Evolutionary conservation across 2,113 vertebrate species (phyloP).

Genomic region (Caloenas nicobarica): DNA sequence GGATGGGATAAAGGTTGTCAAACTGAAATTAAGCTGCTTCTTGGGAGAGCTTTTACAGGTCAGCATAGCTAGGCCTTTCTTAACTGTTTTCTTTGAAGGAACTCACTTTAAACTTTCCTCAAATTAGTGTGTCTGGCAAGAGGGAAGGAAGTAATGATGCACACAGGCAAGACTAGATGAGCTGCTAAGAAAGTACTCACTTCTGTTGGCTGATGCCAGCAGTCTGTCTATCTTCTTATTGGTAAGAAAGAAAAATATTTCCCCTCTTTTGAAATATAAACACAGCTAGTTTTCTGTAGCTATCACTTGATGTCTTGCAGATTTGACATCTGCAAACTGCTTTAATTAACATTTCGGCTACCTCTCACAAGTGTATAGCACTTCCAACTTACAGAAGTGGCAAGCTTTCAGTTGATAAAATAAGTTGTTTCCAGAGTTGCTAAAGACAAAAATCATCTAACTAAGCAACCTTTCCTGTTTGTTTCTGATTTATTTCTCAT

Average conservation of each 20-base stretch:
- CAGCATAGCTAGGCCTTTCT: background rate
- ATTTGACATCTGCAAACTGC: conserved; percentile 1
- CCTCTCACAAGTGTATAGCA: background rate
- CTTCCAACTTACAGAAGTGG: background rate
- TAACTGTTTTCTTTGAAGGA: background rate
- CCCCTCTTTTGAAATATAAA: background rate
- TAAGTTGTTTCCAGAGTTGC: background rate
- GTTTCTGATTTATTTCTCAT: background rate
- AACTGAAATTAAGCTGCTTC: background rate
- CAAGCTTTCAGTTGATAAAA: background rate
- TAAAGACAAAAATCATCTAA: background rate
- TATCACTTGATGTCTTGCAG: background rate
- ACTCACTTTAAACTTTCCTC: background rate
- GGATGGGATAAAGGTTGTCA: background rate
- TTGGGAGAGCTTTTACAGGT: background rate
- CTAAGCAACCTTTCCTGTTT: background rate
- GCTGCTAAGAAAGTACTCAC: background rate
- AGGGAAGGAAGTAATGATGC: background rate
- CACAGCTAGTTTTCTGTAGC: background rate
- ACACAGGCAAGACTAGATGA: background rate
- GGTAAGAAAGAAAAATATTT: background rate
- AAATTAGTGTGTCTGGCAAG: background rate
- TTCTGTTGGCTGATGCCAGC: background rate
- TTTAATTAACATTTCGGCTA: conserved; percentile 28
- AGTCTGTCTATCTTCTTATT: background rate